Percentiles rank a stretch among this genome's conserved stretches.
Conservation (phyloP, 1,140 invertebrate species). For the Ladona fulva region DNA sequence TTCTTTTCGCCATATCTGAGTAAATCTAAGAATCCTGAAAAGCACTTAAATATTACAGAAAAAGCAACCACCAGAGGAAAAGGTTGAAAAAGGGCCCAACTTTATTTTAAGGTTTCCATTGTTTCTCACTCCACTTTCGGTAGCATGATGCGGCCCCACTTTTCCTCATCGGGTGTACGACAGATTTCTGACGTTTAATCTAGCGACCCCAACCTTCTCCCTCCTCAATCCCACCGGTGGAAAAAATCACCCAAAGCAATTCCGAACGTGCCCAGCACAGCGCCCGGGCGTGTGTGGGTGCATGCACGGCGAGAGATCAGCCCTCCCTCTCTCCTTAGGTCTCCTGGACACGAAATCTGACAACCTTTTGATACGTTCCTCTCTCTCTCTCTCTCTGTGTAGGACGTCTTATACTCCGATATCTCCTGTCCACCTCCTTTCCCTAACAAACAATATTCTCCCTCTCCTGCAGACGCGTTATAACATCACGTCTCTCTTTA, state of each 20-base stretch:
- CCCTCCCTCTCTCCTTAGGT: not conserved
- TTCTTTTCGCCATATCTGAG: no score
- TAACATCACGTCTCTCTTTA: not conserved
- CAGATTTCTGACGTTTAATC: not conserved
- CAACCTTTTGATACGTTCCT: not conserved
- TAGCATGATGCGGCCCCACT: not conserved
- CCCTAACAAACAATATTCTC: not conserved
- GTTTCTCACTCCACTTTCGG: not conserved
- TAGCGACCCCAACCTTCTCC: not conserved
- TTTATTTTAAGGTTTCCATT: not conserved
- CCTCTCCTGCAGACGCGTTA: not conserved
- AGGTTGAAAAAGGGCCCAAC: no score
- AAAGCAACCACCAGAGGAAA: no score
- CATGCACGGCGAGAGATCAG: not conserved
- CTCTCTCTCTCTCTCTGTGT: no score
- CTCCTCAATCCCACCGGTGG: not conserved
- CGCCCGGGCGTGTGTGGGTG: not conserved
- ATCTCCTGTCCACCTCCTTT: not conserved
- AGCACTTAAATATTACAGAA: no score
- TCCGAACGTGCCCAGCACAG: not conserved
- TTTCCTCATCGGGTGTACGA: not conserved
- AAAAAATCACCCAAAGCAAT: conserved; percentile 6
- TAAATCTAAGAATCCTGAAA: no score
- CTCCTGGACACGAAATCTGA: not conserved
- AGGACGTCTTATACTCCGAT: not conserved